These are phyloP conservation scores for Caenorhabditis drosophilae DNA, from an alignment of 2,888 invertebrate genomes.

Conservation along the genomic window DNA sequence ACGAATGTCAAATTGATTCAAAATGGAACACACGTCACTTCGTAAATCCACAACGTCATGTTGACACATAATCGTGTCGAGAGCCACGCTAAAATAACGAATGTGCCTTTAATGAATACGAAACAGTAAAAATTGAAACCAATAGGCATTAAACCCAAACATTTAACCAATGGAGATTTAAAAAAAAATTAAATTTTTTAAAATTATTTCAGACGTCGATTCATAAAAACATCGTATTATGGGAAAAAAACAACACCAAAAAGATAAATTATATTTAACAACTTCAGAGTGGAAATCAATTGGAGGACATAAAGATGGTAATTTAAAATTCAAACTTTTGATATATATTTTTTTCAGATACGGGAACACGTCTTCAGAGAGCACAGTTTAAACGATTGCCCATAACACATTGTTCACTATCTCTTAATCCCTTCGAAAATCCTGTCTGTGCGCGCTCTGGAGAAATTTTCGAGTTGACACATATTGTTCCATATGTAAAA, in stretches of 20 bases:
- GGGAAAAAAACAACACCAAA: constrained; percentile 69
- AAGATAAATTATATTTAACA: constrained; percentile 67
- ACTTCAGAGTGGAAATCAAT: constrained; percentile 67
- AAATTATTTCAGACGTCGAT: not conserved
- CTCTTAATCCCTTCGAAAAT: constrained; percentile 87
- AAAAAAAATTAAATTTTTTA: too few species aligned
- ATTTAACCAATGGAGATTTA: too few species aligned
- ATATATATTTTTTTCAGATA: too few species aligned
- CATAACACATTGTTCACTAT: constrained; percentile 77
- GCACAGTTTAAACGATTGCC: constrained; percentile 86
- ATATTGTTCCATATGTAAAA: constrained; percentile 65
- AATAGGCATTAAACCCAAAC: too few species aligned
- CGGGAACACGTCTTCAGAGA: constrained; percentile 60
- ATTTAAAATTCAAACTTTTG: too few species aligned
- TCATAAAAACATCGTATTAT: constrained; percentile 32
- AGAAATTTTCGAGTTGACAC: constrained; percentile 87
- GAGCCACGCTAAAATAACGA: too few species aligned
- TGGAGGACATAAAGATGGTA: constrained; percentile 68
- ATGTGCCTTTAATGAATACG: too few species aligned
- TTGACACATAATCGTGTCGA: constrained; percentile 25
- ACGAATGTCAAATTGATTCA: not conserved
- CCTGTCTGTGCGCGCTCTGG: constrained; percentile 90
- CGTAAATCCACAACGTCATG: constrained; percentile 33
- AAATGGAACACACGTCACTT: not conserved
- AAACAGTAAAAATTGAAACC: too few species aligned